A percentile compares a stretch with the other conserved stretches of the same genome.
phyloP scores from a whole-genome alignment of 2,113 vertebrate species.

The Bos javanicus region DNA sequence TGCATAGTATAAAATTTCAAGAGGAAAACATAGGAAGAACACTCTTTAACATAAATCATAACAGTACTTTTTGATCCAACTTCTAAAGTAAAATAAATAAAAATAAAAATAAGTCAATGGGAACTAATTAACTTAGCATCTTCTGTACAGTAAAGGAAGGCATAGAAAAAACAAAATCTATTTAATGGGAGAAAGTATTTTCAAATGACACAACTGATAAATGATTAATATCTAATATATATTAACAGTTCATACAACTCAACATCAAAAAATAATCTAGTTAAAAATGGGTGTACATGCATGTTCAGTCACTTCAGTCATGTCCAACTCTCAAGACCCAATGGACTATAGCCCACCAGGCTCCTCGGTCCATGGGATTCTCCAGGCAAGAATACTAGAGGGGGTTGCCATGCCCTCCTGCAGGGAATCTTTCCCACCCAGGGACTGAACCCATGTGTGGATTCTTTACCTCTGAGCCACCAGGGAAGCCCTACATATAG shows the following conservation, averaged over 20 bases:
- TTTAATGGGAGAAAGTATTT: background rate
- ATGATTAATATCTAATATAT: background rate
- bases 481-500: background rate
- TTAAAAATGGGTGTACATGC: background rate
- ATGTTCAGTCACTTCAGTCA: background rate
- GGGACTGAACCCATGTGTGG: accelerated
- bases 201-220: background rate
- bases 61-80: background rate
- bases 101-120: background rate
- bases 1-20: background rate
- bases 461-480: background rate
- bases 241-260: background rate
- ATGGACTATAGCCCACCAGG: background rate
- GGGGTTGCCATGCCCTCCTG: background rate
- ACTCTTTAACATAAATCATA: background rate
- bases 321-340: background rate
- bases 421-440: background rate
- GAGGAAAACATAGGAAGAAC: background rate
- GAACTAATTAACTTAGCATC: background rate
- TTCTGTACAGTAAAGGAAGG: background rate
- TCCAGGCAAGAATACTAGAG: background rate
- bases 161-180: background rate
- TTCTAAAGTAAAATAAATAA: background rate
- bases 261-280: background rate
- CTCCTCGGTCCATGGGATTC: background rate